These are phyloP conservation scores for Motacilla alba DNA, from an alignment of 2,113 vertebrate species.

Conservation along the genomic window DNA sequence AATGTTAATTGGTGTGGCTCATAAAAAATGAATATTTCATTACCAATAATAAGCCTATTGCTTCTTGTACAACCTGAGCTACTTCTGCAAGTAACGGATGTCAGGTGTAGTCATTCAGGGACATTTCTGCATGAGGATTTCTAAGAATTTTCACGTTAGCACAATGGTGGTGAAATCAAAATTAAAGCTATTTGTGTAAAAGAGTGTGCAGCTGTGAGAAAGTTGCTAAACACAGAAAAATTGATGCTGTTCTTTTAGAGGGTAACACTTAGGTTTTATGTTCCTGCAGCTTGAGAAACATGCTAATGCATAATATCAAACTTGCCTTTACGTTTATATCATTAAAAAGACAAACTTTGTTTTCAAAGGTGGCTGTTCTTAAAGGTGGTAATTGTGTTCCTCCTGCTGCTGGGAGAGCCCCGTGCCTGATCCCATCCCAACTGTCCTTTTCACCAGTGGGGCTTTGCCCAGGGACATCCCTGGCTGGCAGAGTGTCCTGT, in stretches of 20 bases:
- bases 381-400: not conserved
- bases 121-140: not conserved
- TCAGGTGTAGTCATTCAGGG: not conserved
- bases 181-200: not conserved
- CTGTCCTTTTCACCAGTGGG: not conserved
- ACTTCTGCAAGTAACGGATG: not conserved
- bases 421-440: rapidly evolving
- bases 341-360: not conserved
- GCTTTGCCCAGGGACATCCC: not conserved
- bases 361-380: not conserved
- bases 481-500: not conserved
- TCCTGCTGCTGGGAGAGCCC: not conserved
- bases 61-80: not conserved
- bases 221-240: not conserved
- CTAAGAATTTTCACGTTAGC: not conserved
- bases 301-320: not conserved
- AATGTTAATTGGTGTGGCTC: not conserved
- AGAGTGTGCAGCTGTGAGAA: not conserved
- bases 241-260: not conserved
- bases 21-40: not conserved
- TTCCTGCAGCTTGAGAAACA: not conserved
- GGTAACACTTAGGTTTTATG: not conserved
- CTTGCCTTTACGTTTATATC: not conserved
- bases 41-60: not conserved
- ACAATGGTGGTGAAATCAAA: not conserved